Conservation (phyloP, 1,140 invertebrate species). For the Drosophila littoralis region DNA sequence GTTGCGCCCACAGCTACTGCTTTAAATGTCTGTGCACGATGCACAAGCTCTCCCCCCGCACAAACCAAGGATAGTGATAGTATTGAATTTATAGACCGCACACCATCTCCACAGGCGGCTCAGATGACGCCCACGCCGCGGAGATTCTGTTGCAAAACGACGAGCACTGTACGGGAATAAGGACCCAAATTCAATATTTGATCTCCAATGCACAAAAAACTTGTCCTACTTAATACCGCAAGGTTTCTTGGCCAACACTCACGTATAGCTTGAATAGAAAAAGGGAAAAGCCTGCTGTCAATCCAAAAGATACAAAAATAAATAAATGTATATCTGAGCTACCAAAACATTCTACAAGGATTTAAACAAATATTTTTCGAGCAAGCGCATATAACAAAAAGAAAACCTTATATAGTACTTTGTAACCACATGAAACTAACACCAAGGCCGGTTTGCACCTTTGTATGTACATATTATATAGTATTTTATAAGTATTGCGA, state of each 20-base stretch:
- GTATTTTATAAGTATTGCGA: constrained; percentile 56
- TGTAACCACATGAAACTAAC: neutral
- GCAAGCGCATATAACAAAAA: constrained; percentile 5
- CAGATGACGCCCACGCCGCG: constrained; percentile 25
- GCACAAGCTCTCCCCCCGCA: constrained; percentile 6
- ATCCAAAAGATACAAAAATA: constrained; percentile 12
- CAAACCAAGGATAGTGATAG: constrained; percentile 66
- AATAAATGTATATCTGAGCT: constrained; percentile 9
- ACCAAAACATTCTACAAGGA: constrained; percentile 27
- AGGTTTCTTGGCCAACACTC: constrained; percentile 55
- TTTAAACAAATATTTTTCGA: constrained; percentile 41
- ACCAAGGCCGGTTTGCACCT: constrained; percentile 46
- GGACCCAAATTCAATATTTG: neutral
- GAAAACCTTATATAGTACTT: neutral
- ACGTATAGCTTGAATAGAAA: constrained; percentile 8
- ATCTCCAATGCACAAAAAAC: constrained; percentile 25
- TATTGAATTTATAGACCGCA: constrained; percentile 83
- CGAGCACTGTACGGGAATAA: constrained; percentile 49
- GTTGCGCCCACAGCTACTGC: constrained; percentile 26
- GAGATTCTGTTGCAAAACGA: constrained; percentile 43
- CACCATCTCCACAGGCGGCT: constrained; percentile 69
- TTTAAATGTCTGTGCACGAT: constrained; percentile 16
- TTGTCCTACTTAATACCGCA: constrained; percentile 10
- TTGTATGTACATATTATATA: constrained; percentile 44
- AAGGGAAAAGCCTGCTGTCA: neutral